Evolutionary conservation across 2,888 invertebrate genomes (phyloP).

Genomic region (Oscheius sp.): DNA sequence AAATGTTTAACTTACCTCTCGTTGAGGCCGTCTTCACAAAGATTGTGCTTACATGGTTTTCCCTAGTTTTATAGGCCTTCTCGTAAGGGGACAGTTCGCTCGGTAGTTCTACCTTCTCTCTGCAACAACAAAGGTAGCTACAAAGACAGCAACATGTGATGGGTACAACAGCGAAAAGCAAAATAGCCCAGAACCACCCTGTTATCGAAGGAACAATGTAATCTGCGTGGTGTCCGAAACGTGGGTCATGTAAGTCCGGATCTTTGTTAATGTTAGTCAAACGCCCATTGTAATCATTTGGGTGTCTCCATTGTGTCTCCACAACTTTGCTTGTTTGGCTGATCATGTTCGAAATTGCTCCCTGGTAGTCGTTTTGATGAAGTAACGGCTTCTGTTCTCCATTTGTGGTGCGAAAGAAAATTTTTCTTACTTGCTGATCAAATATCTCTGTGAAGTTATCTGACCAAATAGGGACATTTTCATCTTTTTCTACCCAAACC

Average conservation of each 20-base stretch:
- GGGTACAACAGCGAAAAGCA: constrained; percentile 64
- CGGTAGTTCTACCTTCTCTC: constrained; percentile 54
- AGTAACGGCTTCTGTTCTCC: constrained; percentile 60
- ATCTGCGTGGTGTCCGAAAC: constrained; percentile 39
- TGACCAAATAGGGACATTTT: constrained; percentile 66
- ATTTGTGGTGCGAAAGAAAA: background rate
- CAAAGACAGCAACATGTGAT: constrained; percentile 67
- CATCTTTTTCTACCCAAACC: constrained; percentile 70
- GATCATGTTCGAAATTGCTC: constrained; percentile 64
- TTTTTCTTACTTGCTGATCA: constrained; percentile 54
- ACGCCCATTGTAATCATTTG: background rate
- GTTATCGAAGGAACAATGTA: constrained; percentile 49
- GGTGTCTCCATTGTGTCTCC: background rate
- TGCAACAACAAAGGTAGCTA: constrained; percentile 68
- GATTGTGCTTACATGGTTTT: no score
- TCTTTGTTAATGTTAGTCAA: no score
- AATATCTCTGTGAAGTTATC: constrained; percentile 68
- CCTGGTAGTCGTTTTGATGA: constrained; percentile 60
- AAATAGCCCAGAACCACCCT: constrained; percentile 56
- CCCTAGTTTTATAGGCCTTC: no score
- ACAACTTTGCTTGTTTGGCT: constrained; percentile 43
- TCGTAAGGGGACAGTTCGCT: background rate
- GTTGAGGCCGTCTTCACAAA: no score
- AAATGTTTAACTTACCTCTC: no score
- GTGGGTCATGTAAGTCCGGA: constrained; percentile 36